A percentile compares a stretch with the other conserved stretches of the same genome.
Evolutionary conservation across 2,888 invertebrate species (phyloP).

Genomic region (Pammene fasciana): DNA sequence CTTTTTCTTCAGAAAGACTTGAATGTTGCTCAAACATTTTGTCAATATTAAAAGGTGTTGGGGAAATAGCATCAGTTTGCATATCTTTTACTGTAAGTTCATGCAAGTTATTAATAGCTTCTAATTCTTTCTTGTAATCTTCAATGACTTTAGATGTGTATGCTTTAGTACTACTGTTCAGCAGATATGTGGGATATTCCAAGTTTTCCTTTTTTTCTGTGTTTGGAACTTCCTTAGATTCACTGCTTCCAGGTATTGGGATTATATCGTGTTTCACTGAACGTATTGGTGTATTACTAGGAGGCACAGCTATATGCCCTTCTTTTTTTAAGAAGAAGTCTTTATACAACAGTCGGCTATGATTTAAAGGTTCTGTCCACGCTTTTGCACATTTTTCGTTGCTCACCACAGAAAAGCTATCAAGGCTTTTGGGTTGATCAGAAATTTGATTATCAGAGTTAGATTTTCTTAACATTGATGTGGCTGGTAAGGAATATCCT

Average conservation of each 20-base stretch:
- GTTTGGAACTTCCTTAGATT: slow-evolving; percentile 48
- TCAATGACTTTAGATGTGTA: slow-evolving; percentile 81
- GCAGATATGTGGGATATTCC: slow-evolving; percentile 75
- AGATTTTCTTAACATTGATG: slow-evolving; percentile 59
- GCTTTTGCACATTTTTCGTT: slow-evolving; percentile 63
- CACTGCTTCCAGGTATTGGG: slow-evolving; percentile 52
- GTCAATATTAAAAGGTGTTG: slow-evolving; percentile 74
- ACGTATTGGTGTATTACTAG: slow-evolving; percentile 67
- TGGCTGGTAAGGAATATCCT: slow-evolving; percentile 67
- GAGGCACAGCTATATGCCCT: slow-evolving; percentile 67
- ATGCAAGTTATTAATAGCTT: slow-evolving; percentile 77
- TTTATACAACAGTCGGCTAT: slow-evolving; percentile 76
- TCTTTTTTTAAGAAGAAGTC: slow-evolving; percentile 77
- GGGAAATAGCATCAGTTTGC: slow-evolving; percentile 72
- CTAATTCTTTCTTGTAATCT: slow-evolving; percentile 79
- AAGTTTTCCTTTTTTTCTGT: slow-evolving; percentile 54
- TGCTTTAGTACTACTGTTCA: slow-evolving; percentile 75
- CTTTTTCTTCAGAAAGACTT: slow-evolving; percentile 54
- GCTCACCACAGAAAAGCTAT: slow-evolving; percentile 61
- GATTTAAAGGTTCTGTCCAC: slow-evolving; percentile 71
- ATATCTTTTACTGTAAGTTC: slow-evolving; percentile 79
- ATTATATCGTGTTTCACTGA: slow-evolving; percentile 49
- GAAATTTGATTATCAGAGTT: slow-evolving; percentile 56
- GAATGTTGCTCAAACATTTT: slow-evolving; percentile 73
- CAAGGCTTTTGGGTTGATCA: slow-evolving; percentile 71